These are phyloP conservation scores for Drosophila suboccidentalis DNA, from an alignment of 2,888 invertebrate species.

Conservation along the genomic window DNA sequence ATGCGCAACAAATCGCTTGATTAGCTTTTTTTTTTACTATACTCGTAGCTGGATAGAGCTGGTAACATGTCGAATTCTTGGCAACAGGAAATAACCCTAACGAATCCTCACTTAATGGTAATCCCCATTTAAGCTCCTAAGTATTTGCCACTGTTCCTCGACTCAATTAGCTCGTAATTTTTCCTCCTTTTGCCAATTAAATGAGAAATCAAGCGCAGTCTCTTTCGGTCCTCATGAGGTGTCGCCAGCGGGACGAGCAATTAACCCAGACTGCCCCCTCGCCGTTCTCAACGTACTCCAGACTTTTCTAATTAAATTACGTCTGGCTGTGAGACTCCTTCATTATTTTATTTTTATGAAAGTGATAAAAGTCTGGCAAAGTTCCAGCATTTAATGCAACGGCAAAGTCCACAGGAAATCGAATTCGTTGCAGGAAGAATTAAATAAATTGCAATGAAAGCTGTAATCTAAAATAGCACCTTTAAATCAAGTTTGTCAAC, in stretches of 20 bases:
- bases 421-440: constrained; percentile 4
- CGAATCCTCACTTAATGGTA: constrained; percentile 46
- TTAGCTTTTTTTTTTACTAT: constrained; percentile 74
- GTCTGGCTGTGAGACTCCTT: constrained; percentile 26
- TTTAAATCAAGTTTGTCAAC: neutral
- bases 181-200: constrained; percentile 10
- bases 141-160: constrained; percentile 17
- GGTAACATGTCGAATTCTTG: constrained; percentile 31
- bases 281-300: constrained; percentile 18
- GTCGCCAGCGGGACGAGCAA: constrained; percentile 54
- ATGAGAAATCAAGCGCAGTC: constrained; percentile 2
- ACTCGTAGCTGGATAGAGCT: constrained; percentile 10
- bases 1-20: constrained; percentile 84
- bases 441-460: constrained; percentile 5
- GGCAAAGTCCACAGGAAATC: constrained; percentile 17
- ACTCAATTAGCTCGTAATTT: neutral
- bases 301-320: constrained; percentile 63
- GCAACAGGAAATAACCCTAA: constrained; percentile 75
- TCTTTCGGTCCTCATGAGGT: constrained; percentile 42
- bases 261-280: constrained; percentile 37
- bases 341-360: constrained; percentile 42
- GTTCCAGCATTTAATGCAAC: constrained; percentile 33
- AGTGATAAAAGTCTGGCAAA: constrained; percentile 49
- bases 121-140: constrained; percentile 23
- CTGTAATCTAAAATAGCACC: constrained; percentile 4